Percentiles rank a stretch among this genome's conserved stretches.
phyloP scores from a whole-genome alignment of 2,888 invertebrate genomes.

The Chydorus sphaericus region DNA sequence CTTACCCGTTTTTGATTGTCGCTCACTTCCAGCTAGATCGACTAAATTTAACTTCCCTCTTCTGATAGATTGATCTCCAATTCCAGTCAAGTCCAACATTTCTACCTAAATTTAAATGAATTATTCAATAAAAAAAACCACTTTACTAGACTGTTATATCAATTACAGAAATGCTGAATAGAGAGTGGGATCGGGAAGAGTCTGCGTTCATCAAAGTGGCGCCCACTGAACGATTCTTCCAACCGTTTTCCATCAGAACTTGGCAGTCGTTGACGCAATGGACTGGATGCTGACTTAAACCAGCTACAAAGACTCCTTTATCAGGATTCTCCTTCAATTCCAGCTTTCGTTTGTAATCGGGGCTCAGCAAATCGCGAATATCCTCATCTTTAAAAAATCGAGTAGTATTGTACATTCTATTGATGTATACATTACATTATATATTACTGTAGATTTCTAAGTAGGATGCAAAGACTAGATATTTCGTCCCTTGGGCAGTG shows the following conservation, averaged over 20 bases:
- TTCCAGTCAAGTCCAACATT: constrained; percentile 48
- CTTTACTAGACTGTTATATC: too few relatives aligned
- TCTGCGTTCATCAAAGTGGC: constrained; percentile 76
- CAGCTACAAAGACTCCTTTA: constrained; percentile 47
- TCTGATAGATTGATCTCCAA: constrained; percentile 38
- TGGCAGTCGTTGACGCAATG: constrained; percentile 64
- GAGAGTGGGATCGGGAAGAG: constrained; percentile 72
- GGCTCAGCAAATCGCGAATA: constrained; percentile 50
- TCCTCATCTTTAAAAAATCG: constrained; percentile 56
- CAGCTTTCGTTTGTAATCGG: constrained; percentile 40
- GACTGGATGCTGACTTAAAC: constrained; percentile 48
- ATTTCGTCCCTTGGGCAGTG: constrained; percentile 51
- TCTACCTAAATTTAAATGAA: too few relatives aligned
- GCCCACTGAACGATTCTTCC: constrained; percentile 31
- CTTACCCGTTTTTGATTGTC: constrained; percentile 56
- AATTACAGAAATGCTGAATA: constrained; percentile 65
- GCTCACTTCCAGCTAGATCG: constrained; percentile 75
- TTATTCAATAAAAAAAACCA: too few relatives aligned
- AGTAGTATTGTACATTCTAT: too few relatives aligned
- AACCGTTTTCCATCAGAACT: constrained; percentile 53
- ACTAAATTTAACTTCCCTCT: constrained; percentile 70
- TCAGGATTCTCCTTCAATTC: constrained; percentile 51
- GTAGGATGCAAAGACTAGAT: constrained; percentile 59
- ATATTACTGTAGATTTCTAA: constrained; percentile 54
- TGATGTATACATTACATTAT: neutral